These are phyloP conservation scores for Lysiphlebus fabarum DNA, from an alignment of 1,140 invertebrate genomes.

Conservation along the genomic window DNA sequence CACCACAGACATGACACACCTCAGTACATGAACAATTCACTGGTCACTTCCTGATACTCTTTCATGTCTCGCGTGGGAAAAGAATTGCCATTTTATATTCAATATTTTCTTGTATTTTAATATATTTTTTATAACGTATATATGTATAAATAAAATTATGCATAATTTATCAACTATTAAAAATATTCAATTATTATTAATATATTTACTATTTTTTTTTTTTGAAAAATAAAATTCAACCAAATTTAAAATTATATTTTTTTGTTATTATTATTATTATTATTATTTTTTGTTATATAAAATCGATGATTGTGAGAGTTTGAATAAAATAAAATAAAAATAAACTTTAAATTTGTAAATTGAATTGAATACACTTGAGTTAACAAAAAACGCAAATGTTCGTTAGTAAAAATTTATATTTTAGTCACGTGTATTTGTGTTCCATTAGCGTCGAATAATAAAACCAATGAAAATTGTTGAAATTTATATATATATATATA, in stretches of 20 bases:
- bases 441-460: constrained; percentile 14
- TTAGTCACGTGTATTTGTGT: constrained; percentile 16
- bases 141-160: too few species aligned
- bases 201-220: too few species aligned
- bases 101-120: neutral
- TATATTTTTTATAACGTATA: too few species aligned
- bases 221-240: too few species aligned
- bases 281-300: constrained; percentile 1
- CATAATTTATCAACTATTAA: too few species aligned
- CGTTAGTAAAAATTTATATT: constrained; percentile 13
- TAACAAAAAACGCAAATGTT: constrained; percentile 5
- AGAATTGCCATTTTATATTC: neutral
- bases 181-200: too few species aligned
- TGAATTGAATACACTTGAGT: too few species aligned
- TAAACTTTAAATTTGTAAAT: neutral
- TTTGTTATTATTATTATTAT: too few species aligned
- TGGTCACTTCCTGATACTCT: constrained; percentile 15
- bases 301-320: neutral
- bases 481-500: too few species aligned
- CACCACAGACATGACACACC: constrained; percentile 15
- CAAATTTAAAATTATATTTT: too few species aligned
- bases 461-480: neutral
- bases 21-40: neutral
- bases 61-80: constrained; percentile 10
- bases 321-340: neutral